phyloP scores from a whole-genome alignment of 2,113 vertebrate species.

The Lucifuga dentata region DNA sequence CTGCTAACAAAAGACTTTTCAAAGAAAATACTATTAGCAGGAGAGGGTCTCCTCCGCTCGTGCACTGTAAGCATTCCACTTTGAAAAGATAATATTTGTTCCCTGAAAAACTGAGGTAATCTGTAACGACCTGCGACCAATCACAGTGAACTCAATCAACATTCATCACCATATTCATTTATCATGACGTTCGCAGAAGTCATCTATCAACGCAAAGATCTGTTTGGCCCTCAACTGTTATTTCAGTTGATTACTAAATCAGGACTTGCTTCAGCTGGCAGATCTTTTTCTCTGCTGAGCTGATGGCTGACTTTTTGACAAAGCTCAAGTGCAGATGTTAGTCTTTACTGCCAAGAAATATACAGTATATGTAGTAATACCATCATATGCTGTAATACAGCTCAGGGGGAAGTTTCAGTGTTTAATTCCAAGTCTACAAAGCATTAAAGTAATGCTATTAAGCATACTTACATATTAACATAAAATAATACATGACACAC shows the following conservation, averaged over 20 bases:
- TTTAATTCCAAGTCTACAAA: conserved; percentile 8
- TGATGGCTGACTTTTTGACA: conserved; percentile 45
- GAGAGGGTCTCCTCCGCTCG: neutral
- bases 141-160: conserved; percentile 41
- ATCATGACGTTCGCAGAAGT: conserved; percentile 56
- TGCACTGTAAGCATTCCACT: conserved; percentile 66
- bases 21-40: conserved; percentile 36
- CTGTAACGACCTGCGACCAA: conserved; percentile 52
- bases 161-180: conserved; percentile 62
- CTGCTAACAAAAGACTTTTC: conserved; percentile 31
- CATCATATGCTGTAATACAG: conserved; percentile 2
- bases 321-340: conserved; percentile 14
- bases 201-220: conserved; percentile 64
- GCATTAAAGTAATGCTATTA: neutral
- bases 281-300: conserved; percentile 38
- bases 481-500: too few species aligned
- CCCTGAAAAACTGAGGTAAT: conserved; percentile 58
- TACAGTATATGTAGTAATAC: conserved; percentile 15
- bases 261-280: conserved; percentile 52
- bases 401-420: conserved; percentile 1
- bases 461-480: too few species aligned
- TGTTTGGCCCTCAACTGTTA: conserved; percentile 55
- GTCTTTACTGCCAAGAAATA: conserved; percentile 33
- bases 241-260: conserved; percentile 74
- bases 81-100: conserved; percentile 74